phyloP scores from a whole-genome alignment of 23 tunicate species.

The Botrylloides violaceus region DNA sequence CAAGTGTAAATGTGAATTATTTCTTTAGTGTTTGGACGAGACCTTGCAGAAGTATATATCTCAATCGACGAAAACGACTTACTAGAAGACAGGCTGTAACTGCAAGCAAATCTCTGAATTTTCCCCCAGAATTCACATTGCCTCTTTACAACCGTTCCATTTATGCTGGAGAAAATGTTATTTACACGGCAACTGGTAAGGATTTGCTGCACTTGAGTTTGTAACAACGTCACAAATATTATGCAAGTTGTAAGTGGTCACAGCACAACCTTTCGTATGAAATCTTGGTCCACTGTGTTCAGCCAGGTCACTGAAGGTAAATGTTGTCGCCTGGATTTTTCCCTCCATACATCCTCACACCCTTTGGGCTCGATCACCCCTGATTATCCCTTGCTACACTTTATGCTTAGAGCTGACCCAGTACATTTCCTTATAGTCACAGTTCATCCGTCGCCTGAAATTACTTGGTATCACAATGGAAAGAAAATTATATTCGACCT shows the following conservation, averaged over 20 bases:
- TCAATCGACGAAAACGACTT: constrained; percentile 57
- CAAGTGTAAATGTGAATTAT: too few species aligned
- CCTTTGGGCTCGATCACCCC: too few species aligned
- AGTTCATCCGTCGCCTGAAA: constrained; percentile 87
- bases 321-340: too few species aligned
- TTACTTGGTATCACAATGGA: constrained; percentile 95
- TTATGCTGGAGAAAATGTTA: constrained; percentile 66
- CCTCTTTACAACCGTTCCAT: constrained; percentile 91
- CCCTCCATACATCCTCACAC: too few species aligned
- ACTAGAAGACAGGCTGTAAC: constrained; percentile 44
- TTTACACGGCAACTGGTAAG: constrained; percentile 74
- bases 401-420: too few species aligned
- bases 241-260: too few species aligned
- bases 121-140: constrained; percentile 93
- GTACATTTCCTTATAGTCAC: constrained; percentile 41
- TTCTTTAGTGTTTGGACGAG: constrained; percentile 61
- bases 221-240: too few species aligned
- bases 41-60: constrained; percentile 67
- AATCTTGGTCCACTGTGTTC: too few species aligned
- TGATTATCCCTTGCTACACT: too few species aligned
- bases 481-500: constrained; percentile 43
- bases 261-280: too few species aligned
- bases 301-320: too few species aligned
- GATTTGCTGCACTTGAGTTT: neutral
- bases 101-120: constrained; percentile 3